A percentile compares a stretch with the other conserved stretches of the same genome.
Conservation (phyloP, 2,888 invertebrate species). For the Drosophila lacicola region DNA sequence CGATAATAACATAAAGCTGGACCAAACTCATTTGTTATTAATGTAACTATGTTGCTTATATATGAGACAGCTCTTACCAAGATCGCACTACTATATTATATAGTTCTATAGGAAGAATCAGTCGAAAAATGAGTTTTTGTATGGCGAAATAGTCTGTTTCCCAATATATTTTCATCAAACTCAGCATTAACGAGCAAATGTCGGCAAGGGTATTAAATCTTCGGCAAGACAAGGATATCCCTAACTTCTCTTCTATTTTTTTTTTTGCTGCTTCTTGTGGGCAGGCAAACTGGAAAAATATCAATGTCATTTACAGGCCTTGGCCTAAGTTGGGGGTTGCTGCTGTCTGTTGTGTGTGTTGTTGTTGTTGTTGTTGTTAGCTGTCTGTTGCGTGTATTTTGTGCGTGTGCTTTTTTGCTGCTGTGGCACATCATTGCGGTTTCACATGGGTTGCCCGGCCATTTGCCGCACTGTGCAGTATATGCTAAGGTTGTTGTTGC, state of each 20-base stretch:
- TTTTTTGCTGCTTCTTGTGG: slow-evolving; percentile 5
- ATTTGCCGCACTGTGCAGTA: slow-evolving; percentile 43
- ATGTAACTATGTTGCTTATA: no score
- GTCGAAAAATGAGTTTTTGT: no score
- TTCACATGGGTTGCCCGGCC: slow-evolving; percentile 49
- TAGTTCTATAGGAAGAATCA: no score
- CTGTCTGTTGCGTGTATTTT: slow-evolving; percentile 49
- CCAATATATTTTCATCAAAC: no score
- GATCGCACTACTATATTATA: no score
- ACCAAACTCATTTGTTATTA: no score
- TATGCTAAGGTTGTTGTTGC: slow-evolving; percentile 27
- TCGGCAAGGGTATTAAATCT: no score
- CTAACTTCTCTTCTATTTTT: background rate
- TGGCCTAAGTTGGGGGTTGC: slow-evolving; percentile 43
- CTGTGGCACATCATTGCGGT: slow-evolving; percentile 67
- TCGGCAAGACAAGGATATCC: background rate
- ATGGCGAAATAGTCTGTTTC: no score
- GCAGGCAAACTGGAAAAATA: slow-evolving; percentile 63
- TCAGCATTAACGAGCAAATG: no score
- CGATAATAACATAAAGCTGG: no score
- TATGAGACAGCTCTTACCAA: no score
- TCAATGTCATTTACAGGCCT: slow-evolving; percentile 70
- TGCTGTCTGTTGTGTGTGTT: slow-evolving; percentile 22
- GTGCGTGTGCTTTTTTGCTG: slow-evolving; percentile 35
- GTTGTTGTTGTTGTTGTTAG: slow-evolving; percentile 41